Base-by-base conservation (phyloP, 64 coral and sea anemone genomes). In the Dendrophyllia cribrosa region DNA sequence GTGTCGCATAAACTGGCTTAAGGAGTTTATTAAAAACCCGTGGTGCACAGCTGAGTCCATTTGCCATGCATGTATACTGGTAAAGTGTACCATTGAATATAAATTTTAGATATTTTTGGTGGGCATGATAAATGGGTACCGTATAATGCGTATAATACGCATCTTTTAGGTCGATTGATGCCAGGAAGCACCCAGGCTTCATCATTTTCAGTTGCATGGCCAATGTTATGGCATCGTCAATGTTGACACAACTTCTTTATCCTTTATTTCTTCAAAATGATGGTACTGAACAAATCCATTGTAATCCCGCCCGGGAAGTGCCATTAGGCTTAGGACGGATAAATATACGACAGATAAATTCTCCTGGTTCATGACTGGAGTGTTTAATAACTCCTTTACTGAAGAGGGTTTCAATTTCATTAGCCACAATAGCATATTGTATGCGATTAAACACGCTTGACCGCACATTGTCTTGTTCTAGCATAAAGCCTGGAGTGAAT, bases 71-170 rank as follows among this genome's bases (percentile, higher is more conserved):
- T 43, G 58, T 82, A 91, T 83, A 91, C 75, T 91, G 77, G 26
- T 83, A 91, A 83, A 91, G 78, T 25, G 17, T 83, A 70, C 79
- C 79, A 60, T 91, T 66, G 34, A 55, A 91, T 66, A 58, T 60
- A 72, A 91, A 91, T 56, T 75, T 91, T 16, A 91, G 66, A 59
- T 77, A 74, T 82, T 80, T 71, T 66, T 84, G 65, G 43, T 91
- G 67, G 21, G 22, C 77, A 43, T 26, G 16, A 66, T 49, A 79
- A 91, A 82, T 84, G 58, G 77, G 89, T 22, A 91, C 66, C 4
- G 83, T 71, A n/a, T n/a, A n/a, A n/a, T n/a, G n/a, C 52, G 81
- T 78, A 52, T 58, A 78, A 24, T 78, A 78, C 1, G 50, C 51
- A 78, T 78, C 75, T 24, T 78, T 78, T 0, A 19, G 74, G 44